Evolutionary conservation across 1,140 invertebrate genomes (phyloP).

Genomic region (Cydia pomonella): DNA sequence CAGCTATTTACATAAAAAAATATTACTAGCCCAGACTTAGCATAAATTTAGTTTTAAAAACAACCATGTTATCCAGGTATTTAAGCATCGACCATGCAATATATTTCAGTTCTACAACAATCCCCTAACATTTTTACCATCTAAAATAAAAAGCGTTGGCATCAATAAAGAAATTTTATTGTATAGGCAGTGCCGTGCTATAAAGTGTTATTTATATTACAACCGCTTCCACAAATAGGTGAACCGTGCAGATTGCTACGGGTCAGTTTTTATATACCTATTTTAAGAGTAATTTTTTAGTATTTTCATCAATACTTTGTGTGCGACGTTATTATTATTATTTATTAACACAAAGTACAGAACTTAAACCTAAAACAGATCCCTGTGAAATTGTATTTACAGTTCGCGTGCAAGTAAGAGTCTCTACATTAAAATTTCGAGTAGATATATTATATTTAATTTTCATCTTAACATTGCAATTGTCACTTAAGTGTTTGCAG

Average conservation of each 20-base stretch:
- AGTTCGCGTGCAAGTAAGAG: too few species aligned
- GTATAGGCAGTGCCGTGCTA: conserved; percentile 14
- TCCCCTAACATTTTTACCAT: conserved; percentile 8
- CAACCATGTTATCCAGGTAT: not conserved
- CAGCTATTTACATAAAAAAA: too few species aligned
- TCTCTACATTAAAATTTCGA: too few species aligned
- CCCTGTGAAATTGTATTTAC: too few species aligned
- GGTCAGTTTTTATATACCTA: not conserved
- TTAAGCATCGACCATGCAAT: not conserved
- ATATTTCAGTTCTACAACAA: conserved; percentile 6
- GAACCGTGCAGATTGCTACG: not conserved
- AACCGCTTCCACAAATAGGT: conserved; percentile 16
- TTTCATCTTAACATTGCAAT: too few species aligned
- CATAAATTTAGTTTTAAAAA: not conserved
- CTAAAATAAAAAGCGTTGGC: conserved; percentile 9
- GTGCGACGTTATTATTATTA: too few species aligned
- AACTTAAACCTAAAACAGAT: too few species aligned
- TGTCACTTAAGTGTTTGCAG: too few species aligned
- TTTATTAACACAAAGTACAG: too few species aligned
- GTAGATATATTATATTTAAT: too few species aligned
- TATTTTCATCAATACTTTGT: too few species aligned
- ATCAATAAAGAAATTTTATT: conserved; percentile 23
- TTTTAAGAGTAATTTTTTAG: not conserved
- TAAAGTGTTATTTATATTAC: conserved; percentile 29
- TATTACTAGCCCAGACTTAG: too few species aligned